phyloP scores from a whole-genome alignment of 2,888 invertebrate species.

The Cephus sareptanus region DNA sequence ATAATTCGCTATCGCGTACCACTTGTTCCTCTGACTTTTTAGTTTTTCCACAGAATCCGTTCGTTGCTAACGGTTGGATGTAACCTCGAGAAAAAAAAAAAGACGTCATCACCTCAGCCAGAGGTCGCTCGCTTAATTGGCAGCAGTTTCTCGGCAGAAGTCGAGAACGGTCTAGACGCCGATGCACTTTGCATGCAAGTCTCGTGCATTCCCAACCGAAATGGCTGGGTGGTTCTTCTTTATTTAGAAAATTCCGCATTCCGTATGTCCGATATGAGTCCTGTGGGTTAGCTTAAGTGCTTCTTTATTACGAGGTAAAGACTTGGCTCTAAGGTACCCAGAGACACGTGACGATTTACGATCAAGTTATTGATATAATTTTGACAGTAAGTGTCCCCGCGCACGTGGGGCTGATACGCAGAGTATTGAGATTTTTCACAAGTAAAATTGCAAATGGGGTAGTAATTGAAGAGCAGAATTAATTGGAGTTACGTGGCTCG shows the following conservation, averaged over 20 bases:
- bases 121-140: background rate
- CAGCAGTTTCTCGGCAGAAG: background rate
- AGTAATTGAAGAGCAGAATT: conserved; percentile 3
- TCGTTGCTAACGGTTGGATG: background rate
- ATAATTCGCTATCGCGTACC: background rate
- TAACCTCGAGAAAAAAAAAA: background rate
- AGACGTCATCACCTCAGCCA: background rate
- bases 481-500: conserved; percentile 14
- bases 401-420: background rate
- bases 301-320: conserved; percentile 2
- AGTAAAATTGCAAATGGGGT: background rate
- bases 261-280: conserved; percentile 33
- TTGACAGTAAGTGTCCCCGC: background rate
- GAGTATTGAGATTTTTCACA: background rate
- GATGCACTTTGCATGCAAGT: conserved; percentile 46
- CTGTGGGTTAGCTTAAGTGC: conserved; percentile 1
- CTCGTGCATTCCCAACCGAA: conserved; percentile 36
- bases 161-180: conserved; percentile 12
- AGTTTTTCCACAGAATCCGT: background rate
- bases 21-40: background rate
- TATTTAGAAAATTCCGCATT: conserved; percentile 58
- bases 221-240: conserved; percentile 40
- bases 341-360: background rate
- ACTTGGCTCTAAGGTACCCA: background rate
- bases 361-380: background rate